Evolutionary conservation across 2,113 vertebrate genomes (phyloP).

Genomic region (Haemorhous mexicanus): DNA sequence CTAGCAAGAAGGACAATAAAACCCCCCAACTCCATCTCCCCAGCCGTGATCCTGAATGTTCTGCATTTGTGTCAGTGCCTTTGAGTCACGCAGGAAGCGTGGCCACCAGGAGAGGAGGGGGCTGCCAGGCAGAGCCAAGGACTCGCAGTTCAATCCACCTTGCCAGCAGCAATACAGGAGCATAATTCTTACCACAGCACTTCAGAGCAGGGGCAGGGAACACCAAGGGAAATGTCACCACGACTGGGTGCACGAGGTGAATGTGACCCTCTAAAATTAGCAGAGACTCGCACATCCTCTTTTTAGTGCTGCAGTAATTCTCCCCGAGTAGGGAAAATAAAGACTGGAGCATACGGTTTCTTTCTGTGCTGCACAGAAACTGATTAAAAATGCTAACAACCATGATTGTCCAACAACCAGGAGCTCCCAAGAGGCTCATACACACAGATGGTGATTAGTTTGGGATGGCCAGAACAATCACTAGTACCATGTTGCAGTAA

Average conservation of each 20-base stretch:
- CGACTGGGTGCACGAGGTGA: not conserved
- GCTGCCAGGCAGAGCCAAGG: not conserved
- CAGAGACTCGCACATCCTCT: not conserved
- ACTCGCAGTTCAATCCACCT: not conserved
- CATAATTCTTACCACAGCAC: not conserved
- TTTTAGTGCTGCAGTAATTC: constrained; percentile 41
- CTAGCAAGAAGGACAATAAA: constrained; percentile 44
- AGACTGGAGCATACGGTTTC: constrained; percentile 79
- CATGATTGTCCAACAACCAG: constrained; percentile 82
- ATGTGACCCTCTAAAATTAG: constrained; percentile 34
- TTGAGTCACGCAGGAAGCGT: not conserved
- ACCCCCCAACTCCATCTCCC: not conserved
- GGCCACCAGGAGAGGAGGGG: not conserved
- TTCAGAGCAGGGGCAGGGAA: not conserved
- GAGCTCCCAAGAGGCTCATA: constrained; percentile 76
- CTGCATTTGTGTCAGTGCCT: constrained; percentile 6
- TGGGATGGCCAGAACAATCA: constrained; percentile 81
- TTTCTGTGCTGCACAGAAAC: constrained; percentile 78
- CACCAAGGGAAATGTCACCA: not conserved
- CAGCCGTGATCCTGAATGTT: not conserved
- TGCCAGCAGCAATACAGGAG: constrained; percentile 21
- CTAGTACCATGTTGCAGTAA: constrained; percentile 78
- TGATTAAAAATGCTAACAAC: constrained; percentile 87
- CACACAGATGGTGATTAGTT: constrained; percentile 85
- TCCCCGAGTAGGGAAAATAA: constrained; percentile 60